Percentiles rank a stretch among this genome's conserved stretches.
These are phyloP conservation scores for Sycophila texana DNA, from an alignment of 2,888 invertebrate genomes.

Conservation along the genomic window DNA sequence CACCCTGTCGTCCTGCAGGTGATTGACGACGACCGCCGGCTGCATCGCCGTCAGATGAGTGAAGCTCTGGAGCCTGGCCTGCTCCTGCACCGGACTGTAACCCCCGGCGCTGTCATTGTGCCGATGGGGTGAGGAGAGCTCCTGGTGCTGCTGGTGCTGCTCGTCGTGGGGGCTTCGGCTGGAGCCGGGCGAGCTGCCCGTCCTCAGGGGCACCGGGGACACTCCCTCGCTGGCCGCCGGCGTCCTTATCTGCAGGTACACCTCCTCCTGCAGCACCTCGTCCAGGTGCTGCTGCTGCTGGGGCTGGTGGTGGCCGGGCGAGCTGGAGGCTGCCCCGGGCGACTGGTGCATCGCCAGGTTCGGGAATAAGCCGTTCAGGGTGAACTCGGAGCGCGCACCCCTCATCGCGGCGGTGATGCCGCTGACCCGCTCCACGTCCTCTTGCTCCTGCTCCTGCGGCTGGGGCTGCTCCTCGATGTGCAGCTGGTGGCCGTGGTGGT, in stretches of 20 bases:
- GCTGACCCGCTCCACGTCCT: constrained; percentile 65
- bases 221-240: constrained; percentile 64
- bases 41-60: constrained; percentile 73
- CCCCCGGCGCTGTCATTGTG: constrained; percentile 62
- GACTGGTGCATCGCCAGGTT: constrained; percentile 47
- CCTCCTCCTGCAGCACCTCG: constrained; percentile 36
- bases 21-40: constrained; percentile 56
- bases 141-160: constrained; percentile 33
- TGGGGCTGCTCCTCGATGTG: constrained; percentile 59
- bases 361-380: constrained; percentile 64
- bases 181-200: constrained; percentile 69
- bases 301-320: constrained; percentile 56
- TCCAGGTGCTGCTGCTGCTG: constrained; percentile 64
- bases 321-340: constrained; percentile 54
- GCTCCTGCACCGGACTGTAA: constrained; percentile 65
- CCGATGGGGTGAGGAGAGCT: constrained; percentile 63
- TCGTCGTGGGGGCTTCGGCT: constrained; percentile 69
- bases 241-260: constrained; percentile 62
- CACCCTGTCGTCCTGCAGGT: constrained; percentile 54
- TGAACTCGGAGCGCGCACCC: constrained; percentile 64
- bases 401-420: constrained; percentile 68
- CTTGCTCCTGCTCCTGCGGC: constrained; percentile 54
- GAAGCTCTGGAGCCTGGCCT: constrained; percentile 67
- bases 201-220: constrained; percentile 55
- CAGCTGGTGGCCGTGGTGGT: constrained; percentile 44